Conservation (phyloP, 2,888 invertebrate genomes). For the Calliphora vomitoria region DNA sequence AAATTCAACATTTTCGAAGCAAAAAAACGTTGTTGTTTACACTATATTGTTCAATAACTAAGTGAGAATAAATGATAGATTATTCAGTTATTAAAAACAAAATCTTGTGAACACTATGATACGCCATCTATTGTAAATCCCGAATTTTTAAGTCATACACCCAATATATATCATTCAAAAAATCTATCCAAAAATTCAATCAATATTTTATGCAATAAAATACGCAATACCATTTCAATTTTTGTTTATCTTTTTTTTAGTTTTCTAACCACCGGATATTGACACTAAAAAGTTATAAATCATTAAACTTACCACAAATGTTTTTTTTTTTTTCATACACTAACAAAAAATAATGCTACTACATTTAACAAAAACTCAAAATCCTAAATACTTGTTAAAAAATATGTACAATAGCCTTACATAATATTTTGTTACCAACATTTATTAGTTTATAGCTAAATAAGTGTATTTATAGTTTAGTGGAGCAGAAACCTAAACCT, state of each 20-base stretch:
- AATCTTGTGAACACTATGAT: too few species aligned
- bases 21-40: too few species aligned
- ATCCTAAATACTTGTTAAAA: too few species aligned
- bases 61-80: too few species aligned
- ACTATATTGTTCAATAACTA: too few species aligned
- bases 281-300: constrained; percentile 35
- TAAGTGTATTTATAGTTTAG: constrained; percentile 73
- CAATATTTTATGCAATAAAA: constrained; percentile 14
- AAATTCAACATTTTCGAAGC: too few species aligned
- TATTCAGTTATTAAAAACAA: too few species aligned
- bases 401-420: constrained; percentile 26
- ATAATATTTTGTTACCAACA: constrained; percentile 26
- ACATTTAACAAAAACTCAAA: neutral
- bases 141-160: too few species aligned
- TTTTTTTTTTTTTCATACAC: neutral
- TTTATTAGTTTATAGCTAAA: constrained; percentile 21
- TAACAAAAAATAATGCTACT: constrained; percentile 19
- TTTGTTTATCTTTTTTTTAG: neutral
- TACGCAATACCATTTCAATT: neutral
- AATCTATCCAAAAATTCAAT: neutral
- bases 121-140: too few species aligned
- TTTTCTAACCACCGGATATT: constrained; percentile 44
- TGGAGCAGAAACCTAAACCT: constrained; percentile 74
- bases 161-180: too few species aligned
- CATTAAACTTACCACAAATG: constrained; percentile 49